Conservation (phyloP, 2,888 invertebrate species). For the Trichopria drosophilae region DNA sequence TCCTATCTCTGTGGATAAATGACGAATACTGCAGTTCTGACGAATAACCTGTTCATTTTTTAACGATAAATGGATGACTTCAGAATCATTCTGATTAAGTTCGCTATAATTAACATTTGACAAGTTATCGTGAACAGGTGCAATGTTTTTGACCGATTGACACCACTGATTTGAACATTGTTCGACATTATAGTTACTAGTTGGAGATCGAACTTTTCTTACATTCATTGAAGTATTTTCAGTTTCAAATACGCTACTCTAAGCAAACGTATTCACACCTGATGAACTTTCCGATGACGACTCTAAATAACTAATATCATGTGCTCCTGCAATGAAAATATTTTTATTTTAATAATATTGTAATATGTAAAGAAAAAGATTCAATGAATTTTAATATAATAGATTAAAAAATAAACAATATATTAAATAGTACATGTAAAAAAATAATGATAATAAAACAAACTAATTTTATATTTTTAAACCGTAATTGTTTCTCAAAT, state of each 20-base stretch:
- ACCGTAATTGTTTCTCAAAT: background rate
- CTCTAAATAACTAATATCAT: conserved; percentile 3
- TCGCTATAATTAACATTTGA: conserved; percentile 3
- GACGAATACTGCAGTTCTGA: background rate
- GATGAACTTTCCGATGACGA: conserved; percentile 3
- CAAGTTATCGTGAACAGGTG: background rate
- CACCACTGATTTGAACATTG: background rate
- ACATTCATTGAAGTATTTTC: background rate
- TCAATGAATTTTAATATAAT: conserved; percentile 1
- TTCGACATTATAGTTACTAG: conserved; percentile 2
- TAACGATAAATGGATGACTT: conserved; percentile 3
- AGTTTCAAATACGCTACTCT: conserved; percentile 3
- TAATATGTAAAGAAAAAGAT: conserved; percentile 4
- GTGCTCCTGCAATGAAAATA: conserved; percentile 1
- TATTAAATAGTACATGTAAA: background rate
- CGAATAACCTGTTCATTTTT: conserved; percentile 1
- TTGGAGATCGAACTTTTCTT: background rate
- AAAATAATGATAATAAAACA: conserved; percentile 4
- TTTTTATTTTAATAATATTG: background rate
- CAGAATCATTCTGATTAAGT: conserved; percentile 2
- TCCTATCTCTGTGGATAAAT: background rate
- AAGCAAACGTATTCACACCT: conserved; percentile 4
- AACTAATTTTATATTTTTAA: background rate
- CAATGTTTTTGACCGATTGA: conserved; percentile 1
- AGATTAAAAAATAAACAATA: background rate